phyloP scores from a whole-genome alignment of 2,888 invertebrate species.

The Drosophila infuscata region DNA sequence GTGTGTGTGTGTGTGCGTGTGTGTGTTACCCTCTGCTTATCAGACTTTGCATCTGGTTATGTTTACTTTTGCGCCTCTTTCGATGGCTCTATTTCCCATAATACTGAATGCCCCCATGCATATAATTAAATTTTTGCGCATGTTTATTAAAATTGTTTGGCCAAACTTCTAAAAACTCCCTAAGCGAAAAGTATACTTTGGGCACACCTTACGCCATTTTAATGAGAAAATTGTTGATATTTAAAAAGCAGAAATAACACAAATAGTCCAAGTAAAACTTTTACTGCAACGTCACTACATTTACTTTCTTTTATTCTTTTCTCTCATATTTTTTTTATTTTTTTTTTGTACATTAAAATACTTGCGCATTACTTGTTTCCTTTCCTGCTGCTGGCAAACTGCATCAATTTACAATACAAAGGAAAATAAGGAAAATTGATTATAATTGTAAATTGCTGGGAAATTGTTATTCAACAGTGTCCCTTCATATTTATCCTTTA shows the following conservation, averaged over 20 bases:
- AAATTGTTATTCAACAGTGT: conserved; percentile 16
- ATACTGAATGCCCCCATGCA: conserved; percentile 73
- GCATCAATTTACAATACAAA: conserved; percentile 65
- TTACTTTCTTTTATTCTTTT: conserved; percentile 14
- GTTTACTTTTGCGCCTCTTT: conserved; percentile 68
- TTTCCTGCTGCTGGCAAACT: conserved; percentile 27
- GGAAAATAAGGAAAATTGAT: conserved; percentile 61
- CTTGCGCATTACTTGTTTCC: conserved; percentile 55
- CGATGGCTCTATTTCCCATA: conserved; percentile 73
- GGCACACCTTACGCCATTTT: conserved; percentile 27
- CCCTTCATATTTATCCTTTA: conserved; percentile 5
- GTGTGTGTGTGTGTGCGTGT: conserved; percentile 19
- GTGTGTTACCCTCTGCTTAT: conserved; percentile 54
- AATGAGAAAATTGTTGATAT: conserved; percentile 61
- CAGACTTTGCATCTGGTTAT: conserved; percentile 72
- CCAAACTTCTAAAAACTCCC: conserved; percentile 46
- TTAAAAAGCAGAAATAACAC: conserved; percentile 9
- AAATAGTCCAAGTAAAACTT: conserved; percentile 65
- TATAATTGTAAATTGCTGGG: conserved; percentile 75
- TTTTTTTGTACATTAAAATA: conserved; percentile 58
- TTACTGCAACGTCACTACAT: conserved; percentile 66
- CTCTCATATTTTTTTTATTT: too few relatives aligned
- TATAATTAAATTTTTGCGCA: conserved; percentile 77
- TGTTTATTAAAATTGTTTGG: conserved; percentile 77
- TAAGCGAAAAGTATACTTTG: conserved; percentile 30